Evolutionary conservation across 2,113 vertebrate species (phyloP), one percentile per base, ranked within the genome.

Genomic region (Oryzias melastigma): DNA sequence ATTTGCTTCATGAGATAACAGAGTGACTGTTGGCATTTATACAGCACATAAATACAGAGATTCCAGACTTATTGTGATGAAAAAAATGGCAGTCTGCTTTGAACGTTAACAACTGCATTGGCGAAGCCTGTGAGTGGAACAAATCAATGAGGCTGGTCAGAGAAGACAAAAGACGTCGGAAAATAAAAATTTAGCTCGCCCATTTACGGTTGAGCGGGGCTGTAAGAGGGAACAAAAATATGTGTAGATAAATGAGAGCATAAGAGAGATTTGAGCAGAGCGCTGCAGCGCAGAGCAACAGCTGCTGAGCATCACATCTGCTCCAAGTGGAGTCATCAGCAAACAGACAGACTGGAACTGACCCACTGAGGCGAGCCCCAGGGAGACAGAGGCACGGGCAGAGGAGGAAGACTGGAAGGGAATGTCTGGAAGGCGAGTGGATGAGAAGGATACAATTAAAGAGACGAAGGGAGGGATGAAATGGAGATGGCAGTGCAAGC

Each of bases 271-370:
- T 54, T 48, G 68, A 71, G 55, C 43, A 45, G 35, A 35, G 55
- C 62, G 80, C 59, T 50, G 68, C 65, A 62, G 8, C 77, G 68
- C 65, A 64, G 25, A 75, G 84, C 76, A 87, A 88, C 84, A 89
- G 87, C 87, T 90, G 90, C 81, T 77, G 64, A 75, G 72, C 79
- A 85, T 88, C 88, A 87, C 90, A 90, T 89, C 88, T 91, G 89
- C 77, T 83, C 81, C 77, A 75, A 87, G 84, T 84, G 75, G 83
- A 85, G 85, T 89, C 87, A 87, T 90, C 88, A 89, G 83, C 73
- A 81, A 88, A 78, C 86, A 90, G 86, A 85, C 88, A 86, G 86
- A 87, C 84, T 87, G 87, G 87, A 89, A 90, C 80, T 75, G 57
- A 87, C 83, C 83, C 80, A 86, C 80, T 58, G 75, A 85, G 83